Evolutionary conservation across 2,797 vertebrate genomes (phyloP).

Genomic region (Gymnodraco acuticeps): DNA sequence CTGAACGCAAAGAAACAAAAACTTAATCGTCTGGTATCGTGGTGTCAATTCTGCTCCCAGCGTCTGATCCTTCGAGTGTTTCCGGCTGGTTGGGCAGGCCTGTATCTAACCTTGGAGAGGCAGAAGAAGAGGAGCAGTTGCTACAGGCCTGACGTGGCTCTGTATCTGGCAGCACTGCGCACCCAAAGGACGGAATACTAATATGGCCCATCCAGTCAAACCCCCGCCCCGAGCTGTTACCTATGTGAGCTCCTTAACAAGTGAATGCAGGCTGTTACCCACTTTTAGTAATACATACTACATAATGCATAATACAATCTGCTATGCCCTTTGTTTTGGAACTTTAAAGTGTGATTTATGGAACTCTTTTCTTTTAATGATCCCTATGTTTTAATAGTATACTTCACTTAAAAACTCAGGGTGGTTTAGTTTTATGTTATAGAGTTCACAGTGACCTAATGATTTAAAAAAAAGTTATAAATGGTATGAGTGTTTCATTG

Average conservation of each 20-base stretch:
- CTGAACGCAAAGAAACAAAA: slow-evolving; percentile 3
- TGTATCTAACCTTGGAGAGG: slow-evolving; percentile 84
- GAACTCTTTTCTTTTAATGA: background rate
- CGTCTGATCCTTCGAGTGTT: slow-evolving; percentile 56
- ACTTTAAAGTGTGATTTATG: background rate
- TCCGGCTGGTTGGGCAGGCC: slow-evolving; percentile 57
- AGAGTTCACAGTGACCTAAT: background rate
- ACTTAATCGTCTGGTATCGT: slow-evolving; percentile 47
- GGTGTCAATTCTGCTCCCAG: slow-evolving; percentile 56
- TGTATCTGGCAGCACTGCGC: slow-evolving; percentile 83
- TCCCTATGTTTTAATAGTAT: background rate
- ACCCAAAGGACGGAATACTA: slow-evolving; percentile 89
- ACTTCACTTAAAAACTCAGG: background rate
- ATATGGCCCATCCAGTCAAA: slow-evolving; percentile 80
- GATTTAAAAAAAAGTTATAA: background rate
- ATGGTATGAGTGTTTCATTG: background rate
- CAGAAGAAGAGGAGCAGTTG: slow-evolving; percentile 80
- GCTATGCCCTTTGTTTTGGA: background rate
- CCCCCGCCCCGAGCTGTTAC: slow-evolving; percentile 68
- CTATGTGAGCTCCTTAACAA: slow-evolving; percentile 21
- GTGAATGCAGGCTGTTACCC: slow-evolving; percentile 19
- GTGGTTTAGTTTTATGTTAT: background rate
- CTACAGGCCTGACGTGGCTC: slow-evolving; percentile 86
- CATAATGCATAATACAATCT: too few species aligned
- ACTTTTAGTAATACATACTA: slow-evolving; percentile 5